Evolutionary conservation across 2,113 vertebrate species (phyloP).

Genomic region (Pao palembangensis): DNA sequence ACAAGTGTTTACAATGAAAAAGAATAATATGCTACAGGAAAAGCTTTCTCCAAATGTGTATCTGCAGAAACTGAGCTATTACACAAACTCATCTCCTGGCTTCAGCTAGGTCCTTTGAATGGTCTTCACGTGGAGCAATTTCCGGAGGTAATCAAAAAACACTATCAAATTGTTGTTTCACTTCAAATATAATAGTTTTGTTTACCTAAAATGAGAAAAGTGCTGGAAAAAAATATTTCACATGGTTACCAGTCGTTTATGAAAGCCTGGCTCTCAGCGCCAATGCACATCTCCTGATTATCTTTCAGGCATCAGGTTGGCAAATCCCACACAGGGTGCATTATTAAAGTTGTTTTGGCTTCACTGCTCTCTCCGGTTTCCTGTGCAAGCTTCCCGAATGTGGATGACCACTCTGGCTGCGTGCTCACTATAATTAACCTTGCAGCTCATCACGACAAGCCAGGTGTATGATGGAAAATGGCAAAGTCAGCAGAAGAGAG

Average conservation of each 20-base stretch:
- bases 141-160: conserved; percentile 10
- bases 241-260: background rate
- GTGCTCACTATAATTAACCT: background rate
- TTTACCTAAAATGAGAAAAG: background rate
- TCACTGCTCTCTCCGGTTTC: background rate
- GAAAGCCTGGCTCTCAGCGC: background rate
- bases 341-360: background rate
- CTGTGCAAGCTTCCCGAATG: background rate
- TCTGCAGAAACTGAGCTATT: background rate
- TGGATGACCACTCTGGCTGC: background rate
- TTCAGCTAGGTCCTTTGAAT: background rate
- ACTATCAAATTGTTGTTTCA: conserved; percentile 4
- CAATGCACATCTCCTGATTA: background rate
- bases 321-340: background rate
- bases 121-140: background rate
- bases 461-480: background rate
- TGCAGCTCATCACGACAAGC: background rate
- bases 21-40: background rate
- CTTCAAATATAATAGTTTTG: conserved; percentile 1
- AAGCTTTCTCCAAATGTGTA: conserved; percentile 3
- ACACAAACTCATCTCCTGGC: background rate
- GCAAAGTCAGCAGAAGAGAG: background rate
- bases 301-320: background rate
- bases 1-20: conserved; percentile 7
- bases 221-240: background rate